Evolutionary conservation across 2,113 vertebrate species (phyloP).

Genomic region (Onychostruthus taczanowskii): DNA sequence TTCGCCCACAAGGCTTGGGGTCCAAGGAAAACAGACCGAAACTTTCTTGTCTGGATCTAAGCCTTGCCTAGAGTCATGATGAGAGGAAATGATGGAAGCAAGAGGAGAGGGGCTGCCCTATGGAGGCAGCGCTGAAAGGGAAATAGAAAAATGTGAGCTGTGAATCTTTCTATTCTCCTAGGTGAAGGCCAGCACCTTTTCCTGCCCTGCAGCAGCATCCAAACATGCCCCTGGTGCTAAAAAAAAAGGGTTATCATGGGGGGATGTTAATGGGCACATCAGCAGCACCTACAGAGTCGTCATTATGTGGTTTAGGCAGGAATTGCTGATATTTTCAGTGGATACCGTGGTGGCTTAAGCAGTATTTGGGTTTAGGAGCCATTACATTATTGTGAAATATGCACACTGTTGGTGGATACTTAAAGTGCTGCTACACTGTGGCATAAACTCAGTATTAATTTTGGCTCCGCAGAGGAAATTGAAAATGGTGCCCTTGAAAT

Average conservation of each 20-base stretch:
- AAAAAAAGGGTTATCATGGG: neutral
- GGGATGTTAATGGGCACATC: neutral
- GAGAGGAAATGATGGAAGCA: neutral
- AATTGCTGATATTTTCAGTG: neutral
- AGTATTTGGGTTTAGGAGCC: constrained; percentile 43
- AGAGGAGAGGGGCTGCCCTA: neutral
- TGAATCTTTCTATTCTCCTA: neutral
- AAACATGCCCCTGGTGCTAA: neutral
- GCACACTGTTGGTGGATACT: neutral
- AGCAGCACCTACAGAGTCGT: neutral
- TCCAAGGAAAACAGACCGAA: neutral
- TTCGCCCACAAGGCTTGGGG: neutral
- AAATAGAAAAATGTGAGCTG: neutral
- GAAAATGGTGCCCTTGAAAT: constrained; percentile 54
- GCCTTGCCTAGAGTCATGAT: neutral
- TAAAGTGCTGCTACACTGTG: neutral
- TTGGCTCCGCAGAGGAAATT: constrained; percentile 35
- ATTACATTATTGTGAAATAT: constrained; percentile 54
- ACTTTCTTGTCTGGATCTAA: neutral
- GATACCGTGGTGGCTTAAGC: neutral
- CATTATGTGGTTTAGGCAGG: neutral
- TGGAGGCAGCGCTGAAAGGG: rapidly evolving
- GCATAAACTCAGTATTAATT: constrained; percentile 54
- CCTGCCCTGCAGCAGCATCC: neutral
- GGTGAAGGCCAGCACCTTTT: neutral